A percentile compares a stretch with the other conserved stretches of the same genome.
phyloP scores from a whole-genome alignment of 2,113 vertebrate species.

The Scophthalmus maximus region DNA sequence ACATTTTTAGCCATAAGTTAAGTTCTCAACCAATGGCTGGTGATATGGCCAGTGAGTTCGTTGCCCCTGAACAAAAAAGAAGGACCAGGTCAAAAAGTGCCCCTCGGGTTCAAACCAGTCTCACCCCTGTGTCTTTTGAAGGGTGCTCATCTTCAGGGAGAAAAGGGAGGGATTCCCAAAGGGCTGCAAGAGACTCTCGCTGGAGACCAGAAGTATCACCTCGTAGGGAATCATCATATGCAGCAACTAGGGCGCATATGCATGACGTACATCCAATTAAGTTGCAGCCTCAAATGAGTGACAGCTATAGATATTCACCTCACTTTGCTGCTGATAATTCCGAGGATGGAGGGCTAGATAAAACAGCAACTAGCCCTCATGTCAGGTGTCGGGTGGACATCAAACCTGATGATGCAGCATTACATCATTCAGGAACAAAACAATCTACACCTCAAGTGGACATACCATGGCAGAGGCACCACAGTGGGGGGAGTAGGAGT shows the following conservation, averaged over 20 bases:
- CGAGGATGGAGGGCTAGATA: conserved; percentile 80
- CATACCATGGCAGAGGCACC: conserved; percentile 82
- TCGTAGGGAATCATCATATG: conserved; percentile 82
- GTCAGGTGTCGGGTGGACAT: conserved; percentile 95
- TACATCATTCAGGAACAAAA: conserved; percentile 83
- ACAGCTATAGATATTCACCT: conserved; percentile 88
- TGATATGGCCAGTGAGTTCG: conserved; percentile 75
- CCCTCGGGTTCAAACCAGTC: conserved; percentile 85
- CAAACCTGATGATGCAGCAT: conserved; percentile 89
- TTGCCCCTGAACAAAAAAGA: conserved; percentile 82
- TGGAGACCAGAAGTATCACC: conserved; percentile 85
- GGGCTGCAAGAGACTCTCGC: conserved; percentile 80
- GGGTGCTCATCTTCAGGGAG: conserved; percentile 79
- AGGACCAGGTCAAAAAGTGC: conserved; percentile 93
- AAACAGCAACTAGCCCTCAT: conserved; percentile 88
- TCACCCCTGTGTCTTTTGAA: conserved; percentile 85
- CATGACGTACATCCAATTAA: conserved; percentile 95
- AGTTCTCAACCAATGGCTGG: conserved; percentile 69
- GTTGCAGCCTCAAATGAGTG: conserved; percentile 90
- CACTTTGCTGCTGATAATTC: conserved; percentile 85
- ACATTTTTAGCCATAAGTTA: conserved; percentile 79
- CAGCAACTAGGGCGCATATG: conserved; percentile 83
- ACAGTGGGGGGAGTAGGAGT: conserved; percentile 79
- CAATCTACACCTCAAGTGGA: conserved; percentile 76
- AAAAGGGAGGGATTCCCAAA: conserved; percentile 85